These are phyloP conservation scores for Melanotaenia maccullochi DNA, from an alignment of 2,797 vertebrate genomes.

Conservation along the genomic window DNA sequence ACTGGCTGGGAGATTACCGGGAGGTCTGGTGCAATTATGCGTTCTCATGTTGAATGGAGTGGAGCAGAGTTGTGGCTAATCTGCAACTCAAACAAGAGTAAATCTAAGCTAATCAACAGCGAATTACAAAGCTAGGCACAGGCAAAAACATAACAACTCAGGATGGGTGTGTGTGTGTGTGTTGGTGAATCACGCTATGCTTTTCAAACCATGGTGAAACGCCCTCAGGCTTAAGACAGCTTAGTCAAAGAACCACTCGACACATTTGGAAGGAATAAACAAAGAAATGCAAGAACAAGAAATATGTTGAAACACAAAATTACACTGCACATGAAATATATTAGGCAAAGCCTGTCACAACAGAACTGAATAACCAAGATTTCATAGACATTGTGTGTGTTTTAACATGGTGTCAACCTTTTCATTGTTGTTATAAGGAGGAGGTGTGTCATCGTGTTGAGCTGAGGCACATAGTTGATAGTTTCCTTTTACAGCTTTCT, in stretches of 20 bases:
- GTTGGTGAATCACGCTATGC: constrained; percentile 65
- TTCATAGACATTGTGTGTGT: constrained; percentile 8
- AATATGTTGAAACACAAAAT: constrained; percentile 49
- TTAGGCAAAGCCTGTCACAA: constrained; percentile 52
- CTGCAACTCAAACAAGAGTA: constrained; percentile 81
- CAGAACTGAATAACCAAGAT: constrained; percentile 34
- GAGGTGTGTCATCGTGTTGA: too few species aligned
- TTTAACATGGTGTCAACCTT: constrained; percentile 1
- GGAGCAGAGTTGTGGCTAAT: constrained; percentile 74
- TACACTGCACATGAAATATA: constrained; percentile 26
- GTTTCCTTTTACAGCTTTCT: too few species aligned
- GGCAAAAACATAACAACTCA: constrained; percentile 69
- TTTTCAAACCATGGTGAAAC: constrained; percentile 65
- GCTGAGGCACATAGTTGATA: too few species aligned
- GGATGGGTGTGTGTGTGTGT: constrained; percentile 58
- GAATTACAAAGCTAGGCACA: constrained; percentile 75
- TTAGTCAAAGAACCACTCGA: constrained; percentile 65
- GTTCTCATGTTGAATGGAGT: constrained; percentile 71
- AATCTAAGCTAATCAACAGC: constrained; percentile 75
- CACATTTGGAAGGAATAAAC: constrained; percentile 54
- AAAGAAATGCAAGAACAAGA: constrained; percentile 41
- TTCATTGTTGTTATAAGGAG: too few species aligned
- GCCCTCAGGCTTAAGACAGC: constrained; percentile 59
- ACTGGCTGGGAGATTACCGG: constrained; percentile 72
- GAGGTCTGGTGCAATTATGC: constrained; percentile 74